A percentile compares a stretch with the other conserved stretches of the same genome.
Evolutionary conservation across 2,888 invertebrate species (phyloP).

Genomic region (Lapara coniferarum): DNA sequence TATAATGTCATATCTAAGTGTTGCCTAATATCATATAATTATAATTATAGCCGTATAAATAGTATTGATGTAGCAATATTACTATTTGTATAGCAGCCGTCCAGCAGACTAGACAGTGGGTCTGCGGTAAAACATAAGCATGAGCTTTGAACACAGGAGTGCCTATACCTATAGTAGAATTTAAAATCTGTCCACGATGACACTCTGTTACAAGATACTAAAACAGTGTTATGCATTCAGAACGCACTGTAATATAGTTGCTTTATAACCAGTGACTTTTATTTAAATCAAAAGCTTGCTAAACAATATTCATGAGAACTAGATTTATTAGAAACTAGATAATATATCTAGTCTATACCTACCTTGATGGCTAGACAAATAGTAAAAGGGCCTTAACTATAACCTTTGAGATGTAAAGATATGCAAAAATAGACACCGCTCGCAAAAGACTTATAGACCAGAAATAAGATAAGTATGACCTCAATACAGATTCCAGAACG

Average conservation of each 20-base stretch:
- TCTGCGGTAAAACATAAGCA: no score
- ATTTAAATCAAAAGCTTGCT: not conserved
- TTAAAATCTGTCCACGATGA: no score
- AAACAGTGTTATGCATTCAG: not conserved
- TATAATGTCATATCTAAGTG: constrained; percentile 40
- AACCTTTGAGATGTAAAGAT: constrained; percentile 48
- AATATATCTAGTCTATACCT: not conserved
- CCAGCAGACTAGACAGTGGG: no score
- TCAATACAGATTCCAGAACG: constrained; percentile 59
- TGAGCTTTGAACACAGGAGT: no score
- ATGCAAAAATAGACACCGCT: constrained; percentile 52
- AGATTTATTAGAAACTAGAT: constrained; percentile 8
- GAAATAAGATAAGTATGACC: constrained; percentile 66
- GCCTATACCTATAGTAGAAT: no score
- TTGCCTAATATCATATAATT: not conserved
- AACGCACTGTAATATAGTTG: not conserved
- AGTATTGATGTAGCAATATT: no score
- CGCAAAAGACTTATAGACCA: constrained; percentile 52
- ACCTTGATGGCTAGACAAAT: constrained; percentile 32
- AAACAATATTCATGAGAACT: not conserved
- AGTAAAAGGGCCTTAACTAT: constrained; percentile 39
- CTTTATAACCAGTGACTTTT: not conserved
- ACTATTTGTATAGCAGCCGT: no score
- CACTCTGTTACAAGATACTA: no score
- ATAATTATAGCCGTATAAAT: no score